A percentile compares a stretch with the other conserved stretches of the same genome.
Evolutionary conservation across 2,888 invertebrate species (phyloP).

Genomic region (Orthonychiurus folsomi): DNA sequence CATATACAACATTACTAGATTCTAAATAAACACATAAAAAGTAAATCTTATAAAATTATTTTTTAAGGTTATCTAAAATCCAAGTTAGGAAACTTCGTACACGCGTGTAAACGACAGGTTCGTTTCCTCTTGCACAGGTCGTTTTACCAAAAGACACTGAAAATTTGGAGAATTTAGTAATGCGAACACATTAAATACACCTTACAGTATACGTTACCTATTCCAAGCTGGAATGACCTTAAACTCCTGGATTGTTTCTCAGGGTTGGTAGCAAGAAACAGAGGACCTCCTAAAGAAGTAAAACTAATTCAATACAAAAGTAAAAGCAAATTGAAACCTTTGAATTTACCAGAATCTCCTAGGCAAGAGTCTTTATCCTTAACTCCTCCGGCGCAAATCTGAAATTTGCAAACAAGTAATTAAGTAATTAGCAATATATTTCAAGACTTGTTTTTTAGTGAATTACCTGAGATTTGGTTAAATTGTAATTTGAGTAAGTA

Average conservation of each 20-base stretch:
- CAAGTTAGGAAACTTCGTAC: conserved; percentile 40
- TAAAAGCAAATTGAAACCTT: no score
- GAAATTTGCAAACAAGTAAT: conserved; percentile 5
- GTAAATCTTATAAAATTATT: no score
- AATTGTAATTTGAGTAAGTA: conserved; percentile 18
- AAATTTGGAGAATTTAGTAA: no score
- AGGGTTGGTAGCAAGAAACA: conserved; percentile 18
- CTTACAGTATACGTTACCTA: no score
- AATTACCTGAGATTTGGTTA: conserved; percentile 26
- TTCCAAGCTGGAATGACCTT: conserved; percentile 38
- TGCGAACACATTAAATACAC: no score
- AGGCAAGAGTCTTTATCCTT: conserved; percentile 39
- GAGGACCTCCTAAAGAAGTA: no score
- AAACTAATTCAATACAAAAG: no score
- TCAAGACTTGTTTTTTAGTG: no score
- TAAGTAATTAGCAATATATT: neutral
- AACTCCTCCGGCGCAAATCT: conserved; percentile 40
- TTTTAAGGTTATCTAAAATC: conserved; percentile 36
- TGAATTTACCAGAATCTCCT: conserved; percentile 33
- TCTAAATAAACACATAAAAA: no score
- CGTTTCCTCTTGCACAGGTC: conserved; percentile 35
- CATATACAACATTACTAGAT: no score
- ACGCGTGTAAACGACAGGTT: conserved; percentile 41
- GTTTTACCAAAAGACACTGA: conserved; percentile 41
- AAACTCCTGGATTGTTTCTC: conserved; percentile 14